Evolutionary conservation across 64 coral and sea anemone species (phyloP).

Genomic region (Anthopleura sola): DNA sequence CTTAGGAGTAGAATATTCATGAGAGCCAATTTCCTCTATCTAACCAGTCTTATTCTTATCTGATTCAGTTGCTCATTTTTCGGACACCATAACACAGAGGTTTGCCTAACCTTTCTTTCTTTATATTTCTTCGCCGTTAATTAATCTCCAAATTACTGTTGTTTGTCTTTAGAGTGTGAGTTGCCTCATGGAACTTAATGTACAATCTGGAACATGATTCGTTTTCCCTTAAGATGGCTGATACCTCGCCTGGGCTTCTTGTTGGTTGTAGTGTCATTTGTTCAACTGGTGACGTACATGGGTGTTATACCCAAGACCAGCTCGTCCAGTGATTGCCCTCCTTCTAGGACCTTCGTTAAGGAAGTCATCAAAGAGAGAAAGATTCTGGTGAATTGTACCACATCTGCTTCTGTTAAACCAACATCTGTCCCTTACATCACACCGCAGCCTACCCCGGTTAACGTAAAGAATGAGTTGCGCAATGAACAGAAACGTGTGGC

Average conservation of each 20-base stretch:
- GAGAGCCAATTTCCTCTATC: too few relatives aligned
- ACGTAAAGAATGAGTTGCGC: neutral
- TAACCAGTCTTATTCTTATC: too few relatives aligned
- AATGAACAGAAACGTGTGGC: constrained; percentile 30
- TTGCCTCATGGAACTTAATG: neutral
- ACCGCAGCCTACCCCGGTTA: neutral
- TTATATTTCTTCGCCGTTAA: too few relatives aligned
- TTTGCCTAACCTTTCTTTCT: too few relatives aligned
- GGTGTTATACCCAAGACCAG: neutral
- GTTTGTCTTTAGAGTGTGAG: too few relatives aligned
- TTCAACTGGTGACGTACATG: neutral
- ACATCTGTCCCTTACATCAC: neutral
- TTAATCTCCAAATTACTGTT: too few relatives aligned
- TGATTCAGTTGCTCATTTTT: too few relatives aligned
- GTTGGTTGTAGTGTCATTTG: neutral
- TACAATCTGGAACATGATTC: neutral
- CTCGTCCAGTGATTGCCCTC: neutral
- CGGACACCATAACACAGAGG: too few relatives aligned
- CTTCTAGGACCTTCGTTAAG: neutral
- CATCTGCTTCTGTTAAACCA: neutral
- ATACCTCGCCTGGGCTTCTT: neutral
- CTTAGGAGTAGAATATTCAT: too few relatives aligned
- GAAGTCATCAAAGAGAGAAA: neutral
- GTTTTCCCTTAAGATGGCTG: neutral
- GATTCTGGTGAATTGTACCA: neutral